Evolutionary conservation across 2,888 invertebrate species (phyloP).

Genomic region (Hydraecia micacea): DNA sequence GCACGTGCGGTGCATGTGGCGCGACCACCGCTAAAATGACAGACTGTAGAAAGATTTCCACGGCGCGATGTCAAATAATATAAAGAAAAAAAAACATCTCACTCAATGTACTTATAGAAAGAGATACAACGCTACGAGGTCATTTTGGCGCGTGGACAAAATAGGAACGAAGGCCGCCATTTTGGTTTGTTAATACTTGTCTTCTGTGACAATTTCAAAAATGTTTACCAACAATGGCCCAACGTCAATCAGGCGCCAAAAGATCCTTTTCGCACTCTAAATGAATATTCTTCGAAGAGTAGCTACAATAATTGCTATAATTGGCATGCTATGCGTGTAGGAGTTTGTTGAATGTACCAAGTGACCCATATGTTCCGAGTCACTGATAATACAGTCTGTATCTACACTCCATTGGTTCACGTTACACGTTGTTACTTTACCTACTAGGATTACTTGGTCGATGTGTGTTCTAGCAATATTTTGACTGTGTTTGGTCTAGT

Average conservation of each 20-base stretch:
- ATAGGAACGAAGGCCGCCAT: neutral
- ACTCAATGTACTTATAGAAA: no score
- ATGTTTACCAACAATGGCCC: neutral
- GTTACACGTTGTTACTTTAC: conserved; percentile 13
- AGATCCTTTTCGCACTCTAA: neutral
- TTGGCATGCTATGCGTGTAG: neutral
- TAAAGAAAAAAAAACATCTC: no score
- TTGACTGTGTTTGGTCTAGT: neutral
- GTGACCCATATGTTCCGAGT: conserved; percentile 27
- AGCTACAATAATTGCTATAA: neutral
- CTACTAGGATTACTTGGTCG: neutral
- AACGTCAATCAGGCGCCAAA: neutral
- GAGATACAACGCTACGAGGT: no score
- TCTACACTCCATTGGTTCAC: conserved; percentile 3
- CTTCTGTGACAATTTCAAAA: neutral
- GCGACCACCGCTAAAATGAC: no score
- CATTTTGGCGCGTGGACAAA: no score
- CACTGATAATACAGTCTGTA: conserved; percentile 13
- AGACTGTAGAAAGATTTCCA: no score
- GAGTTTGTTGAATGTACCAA: neutral
- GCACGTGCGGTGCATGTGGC: no score
- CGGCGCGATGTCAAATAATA: no score
- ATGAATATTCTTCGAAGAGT: neutral
- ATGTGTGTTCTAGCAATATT: neutral
- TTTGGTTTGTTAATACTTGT: neutral